Conservation (phyloP, 64 coral and sea anemone genomes). For the Actinia tenebrosa region DNA sequence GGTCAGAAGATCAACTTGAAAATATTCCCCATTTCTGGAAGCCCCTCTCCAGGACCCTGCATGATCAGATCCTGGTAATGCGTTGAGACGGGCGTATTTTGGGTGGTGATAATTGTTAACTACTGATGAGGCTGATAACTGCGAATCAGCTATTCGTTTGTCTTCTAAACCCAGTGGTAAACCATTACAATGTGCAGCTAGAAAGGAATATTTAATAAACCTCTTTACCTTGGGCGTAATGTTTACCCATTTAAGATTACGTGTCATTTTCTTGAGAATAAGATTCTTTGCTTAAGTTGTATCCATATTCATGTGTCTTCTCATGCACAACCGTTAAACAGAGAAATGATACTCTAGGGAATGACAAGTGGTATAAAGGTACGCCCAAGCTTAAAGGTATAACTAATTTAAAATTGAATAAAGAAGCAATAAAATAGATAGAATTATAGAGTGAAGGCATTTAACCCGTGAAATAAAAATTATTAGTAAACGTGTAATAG, state of each 20-base stretch:
- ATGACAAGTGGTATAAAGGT: no score
- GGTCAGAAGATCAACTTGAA: background rate
- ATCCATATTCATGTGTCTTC: no score
- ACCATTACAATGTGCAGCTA: background rate
- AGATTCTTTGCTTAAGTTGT: no score
- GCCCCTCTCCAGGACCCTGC: background rate
- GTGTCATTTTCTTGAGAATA: no score
- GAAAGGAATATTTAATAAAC: background rate
- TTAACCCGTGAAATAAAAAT: background rate
- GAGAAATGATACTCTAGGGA: no score
- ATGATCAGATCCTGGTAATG: background rate
- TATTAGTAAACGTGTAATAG: no score
- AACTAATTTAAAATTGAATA: no score
- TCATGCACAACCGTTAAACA: no score
- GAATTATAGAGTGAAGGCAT: background rate
- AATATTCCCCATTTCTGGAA: background rate
- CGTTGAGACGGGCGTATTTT: background rate
- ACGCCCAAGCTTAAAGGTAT: no score
- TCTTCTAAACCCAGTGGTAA: background rate
- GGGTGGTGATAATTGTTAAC: background rate
- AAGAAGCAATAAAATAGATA: no score
- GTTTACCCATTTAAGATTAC: no score
- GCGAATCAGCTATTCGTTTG: background rate
- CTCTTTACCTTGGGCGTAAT: no score
- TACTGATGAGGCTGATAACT: background rate